Conservation (phyloP, 2,888 invertebrate species). For the Leistus spinibarbis region DNA sequence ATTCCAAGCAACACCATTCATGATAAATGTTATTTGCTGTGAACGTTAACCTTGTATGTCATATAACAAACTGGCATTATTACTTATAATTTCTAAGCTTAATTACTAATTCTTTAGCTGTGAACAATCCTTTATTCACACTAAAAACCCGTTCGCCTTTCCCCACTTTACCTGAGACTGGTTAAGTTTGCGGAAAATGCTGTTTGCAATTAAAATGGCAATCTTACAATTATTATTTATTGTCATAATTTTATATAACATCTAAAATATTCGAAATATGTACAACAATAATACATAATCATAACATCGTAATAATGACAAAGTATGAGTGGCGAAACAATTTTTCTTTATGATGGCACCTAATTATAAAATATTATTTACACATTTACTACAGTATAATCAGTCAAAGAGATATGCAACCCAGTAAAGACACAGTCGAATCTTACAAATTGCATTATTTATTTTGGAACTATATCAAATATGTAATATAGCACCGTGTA, state of each 20-base stretch:
- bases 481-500: background rate
- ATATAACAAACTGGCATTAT: no score
- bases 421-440: background rate
- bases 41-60: no score
- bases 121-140: no score
- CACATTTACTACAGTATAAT: slow-evolving; percentile 27
- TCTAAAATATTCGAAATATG: slow-evolving; percentile 33
- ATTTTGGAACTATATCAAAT: background rate
- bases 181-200: no score
- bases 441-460: background rate
- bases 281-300: slow-evolving; percentile 29
- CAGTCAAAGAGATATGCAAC: slow-evolving; percentile 29
- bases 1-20: no score
- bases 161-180: no score
- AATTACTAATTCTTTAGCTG: no score
- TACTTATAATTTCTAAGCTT: no score
- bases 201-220: background rate
- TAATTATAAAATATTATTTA: slow-evolving; percentile 32
- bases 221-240: slow-evolving; percentile 28
- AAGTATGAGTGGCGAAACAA: slow-evolving; percentile 20
- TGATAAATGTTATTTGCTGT: no score
- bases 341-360: slow-evolving; percentile 29
- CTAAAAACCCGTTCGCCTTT: no score
- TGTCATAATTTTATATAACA: slow-evolving; percentile 34
- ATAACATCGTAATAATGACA: slow-evolving; percentile 23